Evolutionary conservation across 2,888 invertebrate species (phyloP).

Genomic region (Microdon myrmicae): DNA sequence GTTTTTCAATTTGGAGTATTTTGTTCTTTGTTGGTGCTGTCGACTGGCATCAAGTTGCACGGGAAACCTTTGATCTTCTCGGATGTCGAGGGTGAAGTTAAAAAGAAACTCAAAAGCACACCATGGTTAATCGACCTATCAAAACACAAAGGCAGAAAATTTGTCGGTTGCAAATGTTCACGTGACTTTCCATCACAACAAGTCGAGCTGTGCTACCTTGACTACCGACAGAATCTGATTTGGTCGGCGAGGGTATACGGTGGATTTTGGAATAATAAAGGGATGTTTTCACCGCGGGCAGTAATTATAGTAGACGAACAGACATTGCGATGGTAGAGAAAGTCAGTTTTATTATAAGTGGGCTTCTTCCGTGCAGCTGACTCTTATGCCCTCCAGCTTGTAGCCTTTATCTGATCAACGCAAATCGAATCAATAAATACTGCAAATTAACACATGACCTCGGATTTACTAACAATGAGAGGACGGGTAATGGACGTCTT

Average conservation of each 20-base stretch:
- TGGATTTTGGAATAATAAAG: constrained; percentile 16
- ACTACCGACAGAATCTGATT: neutral
- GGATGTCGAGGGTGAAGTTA: constrained; percentile 23
- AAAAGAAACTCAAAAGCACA: constrained; percentile 30
- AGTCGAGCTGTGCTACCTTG: neutral
- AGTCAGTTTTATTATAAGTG: constrained; percentile 9
- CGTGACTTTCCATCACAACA: constrained; percentile 43
- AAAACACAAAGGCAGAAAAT: constrained; percentile 43
- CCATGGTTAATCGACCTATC: constrained; percentile 48
- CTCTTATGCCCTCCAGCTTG: constrained; percentile 10
- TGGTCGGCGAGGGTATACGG: neutral
- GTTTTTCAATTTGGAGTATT: constrained; percentile 7
- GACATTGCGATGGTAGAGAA: constrained; percentile 14
- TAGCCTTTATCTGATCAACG: no score
- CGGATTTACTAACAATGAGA: no score
- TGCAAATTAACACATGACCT: no score
- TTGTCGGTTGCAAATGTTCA: constrained; percentile 33
- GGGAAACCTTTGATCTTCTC: constrained; percentile 43
- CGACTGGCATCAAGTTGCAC: constrained; percentile 42
- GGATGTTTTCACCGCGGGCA: constrained; percentile 23
- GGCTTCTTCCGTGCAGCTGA: constrained; percentile 15
- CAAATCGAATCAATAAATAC: no score
- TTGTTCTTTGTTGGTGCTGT: constrained; percentile 40
- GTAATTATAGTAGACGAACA: constrained; percentile 26
- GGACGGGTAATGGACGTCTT: no score